Evolutionary conservation across 2,888 invertebrate genomes (phyloP).

Genomic region (Stictocephala bisonia): DNA sequence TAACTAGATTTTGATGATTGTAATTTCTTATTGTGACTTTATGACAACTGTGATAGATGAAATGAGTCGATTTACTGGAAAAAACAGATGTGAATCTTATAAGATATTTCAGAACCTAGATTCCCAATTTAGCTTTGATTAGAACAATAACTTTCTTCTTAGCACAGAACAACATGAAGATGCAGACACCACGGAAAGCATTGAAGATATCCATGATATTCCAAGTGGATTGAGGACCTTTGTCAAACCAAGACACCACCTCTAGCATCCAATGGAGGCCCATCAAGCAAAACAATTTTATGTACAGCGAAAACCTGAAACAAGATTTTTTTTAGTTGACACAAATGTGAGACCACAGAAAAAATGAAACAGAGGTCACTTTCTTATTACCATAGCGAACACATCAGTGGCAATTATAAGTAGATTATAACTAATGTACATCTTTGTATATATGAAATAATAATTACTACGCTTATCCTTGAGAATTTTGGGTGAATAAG

Average conservation of each 20-base stretch:
- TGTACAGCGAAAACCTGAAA: constrained; percentile 59
- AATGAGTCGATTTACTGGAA: constrained; percentile 39
- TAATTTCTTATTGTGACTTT: too few relatives aligned
- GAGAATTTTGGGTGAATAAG: too few relatives aligned
- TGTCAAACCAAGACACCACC: constrained; percentile 60
- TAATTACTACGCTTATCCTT: too few relatives aligned
- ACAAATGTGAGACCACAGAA: too few relatives aligned
- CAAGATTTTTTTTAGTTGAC: too few relatives aligned
- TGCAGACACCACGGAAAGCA: constrained; percentile 61
- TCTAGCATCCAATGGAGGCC: constrained; percentile 62
- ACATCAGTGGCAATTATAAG: too few relatives aligned
- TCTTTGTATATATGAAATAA: too few relatives aligned
- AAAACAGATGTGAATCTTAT: not conserved
- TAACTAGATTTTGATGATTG: too few relatives aligned
- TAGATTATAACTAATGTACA: too few relatives aligned
- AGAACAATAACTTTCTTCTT: constrained; percentile 57
- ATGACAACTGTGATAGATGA: constrained; percentile 46
- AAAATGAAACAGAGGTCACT: too few relatives aligned
- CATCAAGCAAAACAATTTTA: constrained; percentile 62
- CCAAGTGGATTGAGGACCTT: constrained; percentile 58
- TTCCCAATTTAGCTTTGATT: constrained; percentile 15
- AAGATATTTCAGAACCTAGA: too few relatives aligned
- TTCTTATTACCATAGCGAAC: too few relatives aligned
- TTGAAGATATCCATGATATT: constrained; percentile 61
- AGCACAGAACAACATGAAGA: constrained; percentile 62